Evolutionary conservation across 2,888 invertebrate genomes (phyloP).

Genomic region (Lasius platythorax): DNA sequence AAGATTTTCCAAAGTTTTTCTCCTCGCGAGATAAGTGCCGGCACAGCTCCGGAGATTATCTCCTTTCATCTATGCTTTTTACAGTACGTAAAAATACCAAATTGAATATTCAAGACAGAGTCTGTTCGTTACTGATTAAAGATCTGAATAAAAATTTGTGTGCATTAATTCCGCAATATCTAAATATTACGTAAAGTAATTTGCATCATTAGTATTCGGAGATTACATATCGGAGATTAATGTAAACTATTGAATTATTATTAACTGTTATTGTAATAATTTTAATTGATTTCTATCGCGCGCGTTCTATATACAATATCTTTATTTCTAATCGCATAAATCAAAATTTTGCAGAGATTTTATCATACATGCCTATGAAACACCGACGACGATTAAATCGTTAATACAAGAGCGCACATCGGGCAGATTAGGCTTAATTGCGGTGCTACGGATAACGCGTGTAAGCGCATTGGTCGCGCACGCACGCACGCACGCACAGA

Average conservation of each 20-base stretch:
- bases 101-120: not conserved
- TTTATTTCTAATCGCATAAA: not conserved
- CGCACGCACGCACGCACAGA: not conserved
- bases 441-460: conserved; percentile 13
- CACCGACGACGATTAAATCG: conserved; percentile 15
- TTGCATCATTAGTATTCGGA: not conserved
- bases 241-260: not conserved
- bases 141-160: not conserved
- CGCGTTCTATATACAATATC: not conserved
- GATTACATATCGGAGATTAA: not conserved
- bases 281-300: conserved; percentile 11
- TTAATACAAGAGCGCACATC: conserved; percentile 34
- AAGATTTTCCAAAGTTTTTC: not conserved
- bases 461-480: conserved; percentile 23
- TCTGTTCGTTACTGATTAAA: not conserved
- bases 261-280: not conserved
- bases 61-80: not conserved
- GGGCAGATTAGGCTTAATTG: conserved; percentile 39
- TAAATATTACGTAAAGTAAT: not conserved
- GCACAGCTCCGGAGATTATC: not conserved
- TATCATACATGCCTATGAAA: not conserved
- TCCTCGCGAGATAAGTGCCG: not conserved
- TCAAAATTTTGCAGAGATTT: conserved; percentile 3
- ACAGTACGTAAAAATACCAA: not conserved
- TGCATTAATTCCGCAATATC: not conserved